Base-by-base conservation (phyloP, 2,888 invertebrate species). In the Andrena chrysosceles region DNA sequence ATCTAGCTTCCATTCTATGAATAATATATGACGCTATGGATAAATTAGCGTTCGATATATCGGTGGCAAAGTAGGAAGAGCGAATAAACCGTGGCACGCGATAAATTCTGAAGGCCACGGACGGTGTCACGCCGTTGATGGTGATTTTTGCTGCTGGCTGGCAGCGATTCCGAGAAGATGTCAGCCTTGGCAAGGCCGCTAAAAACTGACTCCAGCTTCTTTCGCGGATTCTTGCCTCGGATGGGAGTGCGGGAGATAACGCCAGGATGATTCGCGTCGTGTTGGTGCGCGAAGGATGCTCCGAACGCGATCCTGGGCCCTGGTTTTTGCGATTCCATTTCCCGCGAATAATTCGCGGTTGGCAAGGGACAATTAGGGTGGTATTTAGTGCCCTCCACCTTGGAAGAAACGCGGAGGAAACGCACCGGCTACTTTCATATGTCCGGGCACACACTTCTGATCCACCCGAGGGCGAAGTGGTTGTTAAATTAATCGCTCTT, bases 171-270 rank as follows among this genome's bases (percentile, higher is more conserved):
- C 78, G 79, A 88, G 90, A 89, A 91, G 87, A 89, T 85, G 86
- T 81, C 87, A 90, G 79, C 89, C 89, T 91, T 91, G 89, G 77
- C 89, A 89, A 90, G 88, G 87, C 81, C 87, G 86, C 87, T 90
- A 87, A 89, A 90, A 91, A 91, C 84, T 79, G 77, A 82, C 82
- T 86, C 77, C 75, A 78, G 81, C 85, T 91, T 91, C 88, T 90
- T 90, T 85, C 78, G 79, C 72, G 78, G 85, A 91, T 90, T 90
- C 89, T 86, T 83, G 31, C 71, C 80, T 29, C 80, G 82, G 64
- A 78, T 69, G 67, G 67, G 64, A 69, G 72, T 68, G 69, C 62
- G 4, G n/a, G 23, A 29, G 85, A 85, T 77, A 84, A 81, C 79
- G 69, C 69, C 64, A 71, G 72, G 60, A 54, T 48, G 74, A 83